Evolutionary conservation across 1,140 invertebrate species (phyloP).

Genomic region (Bombus waltoni): DNA sequence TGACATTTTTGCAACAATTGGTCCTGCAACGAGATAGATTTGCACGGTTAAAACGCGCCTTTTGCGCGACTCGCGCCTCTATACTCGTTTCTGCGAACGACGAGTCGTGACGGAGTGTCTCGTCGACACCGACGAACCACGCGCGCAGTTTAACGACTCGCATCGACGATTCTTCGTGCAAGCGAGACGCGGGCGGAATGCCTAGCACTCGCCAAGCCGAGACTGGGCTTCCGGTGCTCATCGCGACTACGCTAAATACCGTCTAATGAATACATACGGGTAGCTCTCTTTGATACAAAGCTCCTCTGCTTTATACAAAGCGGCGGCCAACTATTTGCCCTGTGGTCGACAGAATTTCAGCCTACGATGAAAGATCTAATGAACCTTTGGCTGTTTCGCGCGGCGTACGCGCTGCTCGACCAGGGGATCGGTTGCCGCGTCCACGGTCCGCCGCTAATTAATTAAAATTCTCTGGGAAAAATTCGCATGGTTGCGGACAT

Average conservation of each 20-base stretch:
- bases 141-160: constrained; percentile 21
- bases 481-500: constrained; percentile 53
- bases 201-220: background rate
- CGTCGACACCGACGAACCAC: background rate
- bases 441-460: constrained; percentile 56
- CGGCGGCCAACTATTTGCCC: constrained; percentile 72
- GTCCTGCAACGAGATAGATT: no score
- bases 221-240: constrained; percentile 9
- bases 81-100: background rate
- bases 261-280: constrained; percentile 79
- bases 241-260: constrained; percentile 72
- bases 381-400: constrained; percentile 63
- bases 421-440: constrained; percentile 23
- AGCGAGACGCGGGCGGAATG: background rate
- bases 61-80: background rate
- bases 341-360: constrained; percentile 75
- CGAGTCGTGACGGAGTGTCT: no score
- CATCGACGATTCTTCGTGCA: constrained; percentile 49
- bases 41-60: constrained; percentile 13
- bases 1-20: no score
- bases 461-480: constrained; percentile 61
- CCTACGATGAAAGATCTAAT: constrained; percentile 65
- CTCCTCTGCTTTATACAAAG: constrained; percentile 71
- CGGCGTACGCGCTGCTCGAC: constrained; percentile 24
- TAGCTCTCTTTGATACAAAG: constrained; percentile 78